Conservation (phyloP, 1,140 invertebrate species). For the Drosophila carrolli region DNA sequence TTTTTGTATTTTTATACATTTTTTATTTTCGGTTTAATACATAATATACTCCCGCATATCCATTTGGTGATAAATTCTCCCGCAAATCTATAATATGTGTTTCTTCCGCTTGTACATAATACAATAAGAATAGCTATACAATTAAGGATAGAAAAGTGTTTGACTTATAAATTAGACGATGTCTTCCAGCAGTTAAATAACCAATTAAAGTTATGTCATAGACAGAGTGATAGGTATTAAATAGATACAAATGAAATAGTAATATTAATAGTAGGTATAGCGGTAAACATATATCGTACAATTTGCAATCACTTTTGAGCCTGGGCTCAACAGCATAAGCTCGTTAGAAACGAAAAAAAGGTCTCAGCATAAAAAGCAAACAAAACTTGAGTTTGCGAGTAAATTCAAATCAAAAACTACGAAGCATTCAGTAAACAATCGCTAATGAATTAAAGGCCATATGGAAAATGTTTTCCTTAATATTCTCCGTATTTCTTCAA, state of each 20-base stretch:
- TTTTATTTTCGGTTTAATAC: slow-evolving; percentile 65
- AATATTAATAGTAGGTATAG: slow-evolving; percentile 52
- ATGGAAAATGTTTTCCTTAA: slow-evolving; percentile 20
- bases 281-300: slow-evolving; percentile 69
- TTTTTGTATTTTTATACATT: slow-evolving; percentile 79
- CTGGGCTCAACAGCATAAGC: slow-evolving; percentile 55
- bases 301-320: slow-evolving; percentile 71
- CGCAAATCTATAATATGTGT: slow-evolving; percentile 65
- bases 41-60: slow-evolving; percentile 76
- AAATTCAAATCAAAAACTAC: slow-evolving; percentile 23
- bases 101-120: slow-evolving; percentile 62
- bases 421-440: slow-evolving; percentile 23
- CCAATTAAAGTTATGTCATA: slow-evolving; percentile 39
- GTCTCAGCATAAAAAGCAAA: slow-evolving; percentile 39
- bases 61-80: slow-evolving; percentile 72
- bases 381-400: slow-evolving; percentile 18
- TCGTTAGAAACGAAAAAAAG: slow-evolving; percentile 47
- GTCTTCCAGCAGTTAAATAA: slow-evolving; percentile 67
- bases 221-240: slow-evolving; percentile 35
- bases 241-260: slow-evolving; percentile 63
- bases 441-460: slow-evolving; percentile 55
- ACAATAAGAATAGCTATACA: slow-evolving; percentile 72
- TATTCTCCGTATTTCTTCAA: slow-evolving; percentile 1
- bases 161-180: slow-evolving; percentile 67
- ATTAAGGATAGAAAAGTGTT: slow-evolving; percentile 74